phyloP scores from a whole-genome alignment of 1,140 invertebrate genomes.

The Drosophila oshimai region DNA sequence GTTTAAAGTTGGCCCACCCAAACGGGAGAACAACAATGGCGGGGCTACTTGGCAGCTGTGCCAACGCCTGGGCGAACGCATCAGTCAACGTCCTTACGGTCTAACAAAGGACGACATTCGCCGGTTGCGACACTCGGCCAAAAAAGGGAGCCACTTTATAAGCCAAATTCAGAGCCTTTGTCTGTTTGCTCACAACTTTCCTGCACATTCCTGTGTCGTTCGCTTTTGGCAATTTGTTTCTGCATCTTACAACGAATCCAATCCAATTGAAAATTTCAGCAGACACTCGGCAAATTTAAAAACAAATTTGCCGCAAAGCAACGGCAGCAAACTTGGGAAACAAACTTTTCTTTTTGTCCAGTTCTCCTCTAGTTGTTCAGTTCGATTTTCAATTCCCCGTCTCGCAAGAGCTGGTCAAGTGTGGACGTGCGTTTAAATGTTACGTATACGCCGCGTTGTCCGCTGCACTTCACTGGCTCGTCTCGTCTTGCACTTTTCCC shows the following conservation, averaged over 20 bases:
- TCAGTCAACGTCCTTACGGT: constrained; percentile 74
- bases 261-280: constrained; percentile 64
- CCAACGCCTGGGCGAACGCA: constrained; percentile 63
- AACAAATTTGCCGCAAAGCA: constrained; percentile 76
- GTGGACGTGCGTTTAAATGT: constrained; percentile 74
- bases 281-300: constrained; percentile 75
- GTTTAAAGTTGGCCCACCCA: constrained; percentile 49
- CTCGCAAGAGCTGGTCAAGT: constrained; percentile 58
- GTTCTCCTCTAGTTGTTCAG: constrained; percentile 22
- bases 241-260: constrained; percentile 73
- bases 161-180: constrained; percentile 71
- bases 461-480: constrained; percentile 55
- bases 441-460: constrained; percentile 68
- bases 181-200: constrained; percentile 63
- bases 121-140: constrained; percentile 32
- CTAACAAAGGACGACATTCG: constrained; percentile 73
- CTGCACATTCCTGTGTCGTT: constrained; percentile 14
- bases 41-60: constrained; percentile 70
- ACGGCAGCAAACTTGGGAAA: constrained; percentile 46
- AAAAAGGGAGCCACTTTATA: constrained; percentile 61
- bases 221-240: constrained; percentile 70
- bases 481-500: constrained; percentile 53
- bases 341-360: constrained; percentile 29
- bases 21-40: constrained; percentile 34
- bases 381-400: constrained; percentile 54